Conservation (phyloP, 2,113 vertebrate genomes). For the Oophaga pumilio region DNA sequence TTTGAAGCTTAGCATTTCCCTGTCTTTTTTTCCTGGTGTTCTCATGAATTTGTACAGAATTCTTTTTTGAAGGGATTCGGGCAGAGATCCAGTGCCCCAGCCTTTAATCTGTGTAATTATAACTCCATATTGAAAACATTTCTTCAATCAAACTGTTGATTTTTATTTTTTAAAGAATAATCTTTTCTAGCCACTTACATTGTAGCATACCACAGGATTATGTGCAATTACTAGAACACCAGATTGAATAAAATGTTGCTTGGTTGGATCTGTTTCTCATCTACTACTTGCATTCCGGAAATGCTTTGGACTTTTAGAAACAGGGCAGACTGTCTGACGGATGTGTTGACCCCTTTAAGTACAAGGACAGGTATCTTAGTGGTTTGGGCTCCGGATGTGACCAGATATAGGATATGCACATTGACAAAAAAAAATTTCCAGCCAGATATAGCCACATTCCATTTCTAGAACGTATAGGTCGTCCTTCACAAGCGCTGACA, state of each 20-base stretch:
- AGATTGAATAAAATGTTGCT: not conserved
- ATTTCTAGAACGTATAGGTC: conserved; percentile 10
- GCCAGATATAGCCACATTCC: conserved; percentile 2
- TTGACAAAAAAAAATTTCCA: not conserved
- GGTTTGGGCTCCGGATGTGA: conserved; percentile 1
- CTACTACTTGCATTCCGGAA: conserved; percentile 30
- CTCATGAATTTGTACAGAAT: no score
- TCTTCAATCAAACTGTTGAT: no score
- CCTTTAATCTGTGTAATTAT: no score
- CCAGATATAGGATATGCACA: not conserved
- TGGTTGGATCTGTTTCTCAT: conserved; percentile 29
- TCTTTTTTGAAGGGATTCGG: no score
- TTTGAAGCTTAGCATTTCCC: no score
- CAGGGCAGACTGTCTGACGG: conserved; percentile 34
- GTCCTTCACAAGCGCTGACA: not conserved
- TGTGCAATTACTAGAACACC: not conserved
- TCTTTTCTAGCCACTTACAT: not conserved
- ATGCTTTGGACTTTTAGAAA: conserved; percentile 22
- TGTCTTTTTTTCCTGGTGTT: no score
- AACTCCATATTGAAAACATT: no score
- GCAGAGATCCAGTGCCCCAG: no score
- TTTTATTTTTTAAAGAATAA: not conserved
- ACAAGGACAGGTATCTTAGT: not conserved
- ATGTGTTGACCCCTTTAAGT: not conserved
- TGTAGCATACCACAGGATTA: not conserved